phyloP scores from a whole-genome alignment of 2,888 invertebrate genomes.

The Helicoverpa assulta region DNA sequence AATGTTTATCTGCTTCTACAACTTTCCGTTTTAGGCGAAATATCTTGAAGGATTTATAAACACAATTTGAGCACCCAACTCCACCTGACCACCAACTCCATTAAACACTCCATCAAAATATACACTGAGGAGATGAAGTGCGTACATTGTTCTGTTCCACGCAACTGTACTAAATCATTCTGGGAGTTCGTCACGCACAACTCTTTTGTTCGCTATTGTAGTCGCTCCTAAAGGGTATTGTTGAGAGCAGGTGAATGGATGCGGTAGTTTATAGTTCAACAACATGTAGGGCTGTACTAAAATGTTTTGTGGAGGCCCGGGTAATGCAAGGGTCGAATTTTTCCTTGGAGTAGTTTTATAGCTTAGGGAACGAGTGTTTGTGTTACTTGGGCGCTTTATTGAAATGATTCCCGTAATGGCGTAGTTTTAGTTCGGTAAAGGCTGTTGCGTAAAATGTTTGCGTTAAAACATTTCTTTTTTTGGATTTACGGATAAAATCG shows the following conservation, averaged over 20 bases:
- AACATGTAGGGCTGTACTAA: slow-evolving; percentile 53
- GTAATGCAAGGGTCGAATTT: slow-evolving; percentile 45
- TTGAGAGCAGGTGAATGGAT: slow-evolving; percentile 57
- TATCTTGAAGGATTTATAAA: background rate
- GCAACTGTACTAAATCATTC: slow-evolving; percentile 67
- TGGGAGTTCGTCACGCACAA: slow-evolving; percentile 68
- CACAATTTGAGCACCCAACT: slow-evolving; percentile 25
- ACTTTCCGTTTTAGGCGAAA: background rate
- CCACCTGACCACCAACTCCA: slow-evolving; percentile 41
- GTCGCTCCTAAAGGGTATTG: slow-evolving; percentile 57
- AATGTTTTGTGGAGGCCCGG: slow-evolving; percentile 47
- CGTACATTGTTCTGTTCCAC: slow-evolving; percentile 64
- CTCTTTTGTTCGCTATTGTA: slow-evolving; percentile 69
- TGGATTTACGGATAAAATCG: background rate
- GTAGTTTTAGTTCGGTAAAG: slow-evolving; percentile 24
- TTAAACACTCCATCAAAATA: slow-evolving; percentile 51
- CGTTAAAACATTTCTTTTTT: background rate
- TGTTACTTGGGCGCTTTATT: slow-evolving; percentile 46
- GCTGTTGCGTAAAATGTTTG: background rate
- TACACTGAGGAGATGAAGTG: slow-evolving; percentile 54
- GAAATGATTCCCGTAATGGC: slow-evolving; percentile 36
- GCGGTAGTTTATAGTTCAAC: slow-evolving; percentile 58
- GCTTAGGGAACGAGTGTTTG: slow-evolving; percentile 45
- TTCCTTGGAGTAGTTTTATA: slow-evolving; percentile 53
- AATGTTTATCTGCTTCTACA: background rate